Conservation (phyloP, 2,113 vertebrate genomes). For the Haplochromis burtoni region DNA sequence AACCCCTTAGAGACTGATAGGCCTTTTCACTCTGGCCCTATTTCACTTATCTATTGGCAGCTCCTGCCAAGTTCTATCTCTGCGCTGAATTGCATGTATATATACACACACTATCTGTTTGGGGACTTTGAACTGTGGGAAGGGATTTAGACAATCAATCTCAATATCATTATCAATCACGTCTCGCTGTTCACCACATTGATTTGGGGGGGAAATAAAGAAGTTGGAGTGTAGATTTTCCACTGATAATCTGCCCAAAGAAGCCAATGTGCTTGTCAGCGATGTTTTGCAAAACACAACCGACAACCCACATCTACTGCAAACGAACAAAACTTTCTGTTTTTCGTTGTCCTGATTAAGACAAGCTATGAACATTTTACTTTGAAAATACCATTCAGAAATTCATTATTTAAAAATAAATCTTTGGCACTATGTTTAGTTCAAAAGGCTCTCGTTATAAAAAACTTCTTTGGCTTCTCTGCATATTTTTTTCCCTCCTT, state of each 20-base stretch:
- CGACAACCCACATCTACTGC: conserved; percentile 2
- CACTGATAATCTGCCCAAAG: conserved; percentile 81
- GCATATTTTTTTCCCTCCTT: background rate
- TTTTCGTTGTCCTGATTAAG: background rate
- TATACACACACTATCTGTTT: conserved; percentile 73
- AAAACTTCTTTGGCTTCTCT: background rate
- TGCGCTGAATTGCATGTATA: conserved; percentile 72
- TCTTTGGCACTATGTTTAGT: background rate
- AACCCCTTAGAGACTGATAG: conserved; percentile 69
- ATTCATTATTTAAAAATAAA: background rate
- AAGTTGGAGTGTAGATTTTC: conserved; percentile 80
- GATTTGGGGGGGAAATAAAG: conserved; percentile 74
- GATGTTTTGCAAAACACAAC: conserved; percentile 48
- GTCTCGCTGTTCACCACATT: conserved; percentile 71
- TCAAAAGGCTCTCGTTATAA: conserved; percentile 25
- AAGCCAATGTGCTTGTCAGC: conserved; percentile 70
- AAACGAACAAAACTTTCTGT: background rate
- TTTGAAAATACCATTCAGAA: background rate
- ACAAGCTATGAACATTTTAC: background rate
- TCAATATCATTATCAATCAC: conserved; percentile 86
- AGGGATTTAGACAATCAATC: conserved; percentile 85
- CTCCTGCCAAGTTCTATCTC: conserved; percentile 69
- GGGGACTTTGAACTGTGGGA: conserved; percentile 78
- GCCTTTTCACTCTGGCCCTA: conserved; percentile 74
- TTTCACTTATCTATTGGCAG: conserved; percentile 79